Percentiles rank a stretch among this genome's conserved stretches.
These are phyloP conservation scores for Heloderma charlesbogerti DNA, from an alignment of 2,113 vertebrate species.

Conservation along the genomic window DNA sequence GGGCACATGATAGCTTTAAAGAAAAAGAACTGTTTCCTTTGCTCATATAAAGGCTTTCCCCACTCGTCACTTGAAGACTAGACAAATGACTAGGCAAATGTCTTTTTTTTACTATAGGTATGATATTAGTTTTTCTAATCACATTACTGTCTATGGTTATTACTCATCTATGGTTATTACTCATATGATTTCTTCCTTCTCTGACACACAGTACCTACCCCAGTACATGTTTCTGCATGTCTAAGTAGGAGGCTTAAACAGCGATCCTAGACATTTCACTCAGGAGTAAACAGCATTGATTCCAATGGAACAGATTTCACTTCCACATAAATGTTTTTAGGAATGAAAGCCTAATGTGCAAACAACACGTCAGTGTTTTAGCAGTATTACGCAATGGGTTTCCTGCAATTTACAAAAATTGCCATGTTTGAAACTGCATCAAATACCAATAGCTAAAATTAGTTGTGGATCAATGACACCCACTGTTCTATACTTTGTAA, in stretches of 20 bases:
- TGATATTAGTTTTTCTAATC: neutral
- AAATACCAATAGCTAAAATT: neutral
- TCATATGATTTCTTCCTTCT: neutral
- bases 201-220: neutral
- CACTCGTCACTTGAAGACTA: neutral
- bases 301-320: neutral
- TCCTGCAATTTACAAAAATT: neutral
- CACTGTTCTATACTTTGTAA: neutral
- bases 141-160: neutral
- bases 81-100: neutral
- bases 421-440: neutral
- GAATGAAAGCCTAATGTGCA: neutral
- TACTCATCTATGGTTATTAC: rapidly evolving
- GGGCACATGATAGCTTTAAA: neutral
- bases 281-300: neutral
- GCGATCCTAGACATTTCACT: neutral
- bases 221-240: neutral
- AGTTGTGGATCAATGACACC: neutral
- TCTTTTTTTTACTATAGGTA: rapidly evolving
- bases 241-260: neutral
- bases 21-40: neutral
- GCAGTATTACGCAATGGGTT: neutral
- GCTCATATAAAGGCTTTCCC: neutral
- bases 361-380: neutral
- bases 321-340: neutral